Percentiles rank a stretch among this genome's conserved stretches.
Evolutionary conservation across 2,888 invertebrate genomes (phyloP).

Genomic region (Hedychridium roseum): DNA sequence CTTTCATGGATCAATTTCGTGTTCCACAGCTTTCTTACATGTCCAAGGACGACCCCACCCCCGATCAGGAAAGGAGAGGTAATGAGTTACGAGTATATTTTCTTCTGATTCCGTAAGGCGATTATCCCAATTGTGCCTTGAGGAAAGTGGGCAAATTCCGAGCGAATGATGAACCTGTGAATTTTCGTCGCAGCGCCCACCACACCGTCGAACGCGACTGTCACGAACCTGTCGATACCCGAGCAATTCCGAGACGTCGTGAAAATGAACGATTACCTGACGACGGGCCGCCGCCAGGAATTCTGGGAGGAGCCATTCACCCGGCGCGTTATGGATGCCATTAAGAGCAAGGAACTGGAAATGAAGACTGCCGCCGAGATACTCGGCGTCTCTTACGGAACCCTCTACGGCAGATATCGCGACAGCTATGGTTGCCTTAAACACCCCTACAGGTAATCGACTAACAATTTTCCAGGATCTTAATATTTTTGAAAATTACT

Average conservation of each 20-base stretch:
- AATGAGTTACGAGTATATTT: too few species aligned
- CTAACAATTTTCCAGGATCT: too few species aligned
- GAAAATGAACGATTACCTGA: constrained; percentile 86
- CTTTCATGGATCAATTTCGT: too few species aligned
- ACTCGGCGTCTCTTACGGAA: constrained; percentile 89
- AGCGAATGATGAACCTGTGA: too few species aligned
- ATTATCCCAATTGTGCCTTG: too few species aligned
- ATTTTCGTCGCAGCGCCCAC: constrained; percentile 41
- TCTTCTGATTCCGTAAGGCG: too few species aligned
- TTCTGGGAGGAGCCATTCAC: constrained; percentile 94
- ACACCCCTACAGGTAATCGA: constrained; percentile 79
- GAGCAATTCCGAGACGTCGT: constrained; percentile 74
- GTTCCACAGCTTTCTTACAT: constrained; percentile 56
- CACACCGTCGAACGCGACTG: constrained; percentile 56
- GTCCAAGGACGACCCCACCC: constrained; percentile 56
- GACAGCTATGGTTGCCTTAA: constrained; percentile 90
- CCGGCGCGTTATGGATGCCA: constrained; percentile 87
- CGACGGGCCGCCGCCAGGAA: constrained; percentile 85
- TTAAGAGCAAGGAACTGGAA: constrained; percentile 88
- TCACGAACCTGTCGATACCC: constrained; percentile 57
- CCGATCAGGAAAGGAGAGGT: constrained; percentile 60
- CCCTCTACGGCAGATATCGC: constrained; percentile 86
- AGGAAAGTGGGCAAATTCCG: too few species aligned
- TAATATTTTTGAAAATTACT: too few species aligned
- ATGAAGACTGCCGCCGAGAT: constrained; percentile 94